A percentile compares a stretch with the other conserved stretches of the same genome.
Conservation (phyloP, 2,888 invertebrate species). For the Drosophila affinis region DNA sequence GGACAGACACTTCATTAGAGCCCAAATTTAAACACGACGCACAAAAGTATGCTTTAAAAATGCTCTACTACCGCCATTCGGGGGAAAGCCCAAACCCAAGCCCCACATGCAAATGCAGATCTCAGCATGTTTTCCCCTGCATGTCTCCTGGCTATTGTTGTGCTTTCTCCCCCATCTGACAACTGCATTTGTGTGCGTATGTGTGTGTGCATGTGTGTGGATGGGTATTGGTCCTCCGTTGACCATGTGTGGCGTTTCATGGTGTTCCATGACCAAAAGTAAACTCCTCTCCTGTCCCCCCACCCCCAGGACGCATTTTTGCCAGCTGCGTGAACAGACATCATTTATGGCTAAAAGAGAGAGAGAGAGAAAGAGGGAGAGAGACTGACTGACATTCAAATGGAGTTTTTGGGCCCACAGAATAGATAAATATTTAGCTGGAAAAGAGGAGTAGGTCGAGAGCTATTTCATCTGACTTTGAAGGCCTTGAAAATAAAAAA, state of each 20-base stretch:
- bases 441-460: too few species aligned
- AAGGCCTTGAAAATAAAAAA: neutral
- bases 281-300: neutral
- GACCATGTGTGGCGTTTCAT: constrained; percentile 24
- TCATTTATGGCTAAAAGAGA: neutral
- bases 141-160: constrained; percentile 10
- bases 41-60: constrained; percentile 54
- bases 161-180: constrained; percentile 5
- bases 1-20: neutral
- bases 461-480: neutral
- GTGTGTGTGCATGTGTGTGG: constrained; percentile 16
- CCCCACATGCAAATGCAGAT: constrained; percentile 37
- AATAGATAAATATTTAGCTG: constrained; percentile 1
- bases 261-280: neutral
- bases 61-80: too few species aligned
- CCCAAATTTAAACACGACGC: neutral
- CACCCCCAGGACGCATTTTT: constrained; percentile 7
- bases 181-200: constrained; percentile 3
- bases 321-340: constrained; percentile 13
- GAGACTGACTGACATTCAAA: constrained; percentile 5
- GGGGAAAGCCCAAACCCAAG: neutral
- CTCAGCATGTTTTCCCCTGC: constrained; percentile 10
- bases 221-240: constrained; percentile 49
- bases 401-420: neutral
- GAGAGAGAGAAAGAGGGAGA: constrained; percentile 1